These are phyloP conservation scores for Ichneumoninae sp. DNA, from an alignment of 2,888 invertebrate genomes.

Conservation along the genomic window DNA sequence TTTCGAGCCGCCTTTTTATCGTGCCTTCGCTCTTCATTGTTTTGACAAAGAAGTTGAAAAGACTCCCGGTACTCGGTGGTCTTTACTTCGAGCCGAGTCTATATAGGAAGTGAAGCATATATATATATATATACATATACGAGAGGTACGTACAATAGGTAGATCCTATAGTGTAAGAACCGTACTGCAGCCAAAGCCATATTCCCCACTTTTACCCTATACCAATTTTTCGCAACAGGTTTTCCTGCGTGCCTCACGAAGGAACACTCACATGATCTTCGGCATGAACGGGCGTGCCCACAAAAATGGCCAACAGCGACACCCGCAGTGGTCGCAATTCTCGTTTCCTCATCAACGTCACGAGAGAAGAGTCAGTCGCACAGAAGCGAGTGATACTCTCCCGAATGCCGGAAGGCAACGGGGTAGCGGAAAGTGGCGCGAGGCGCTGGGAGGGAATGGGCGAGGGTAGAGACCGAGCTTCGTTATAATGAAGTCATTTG, in stretches of 20 bases:
- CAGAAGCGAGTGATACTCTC: constrained; percentile 15
- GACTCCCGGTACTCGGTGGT: background rate
- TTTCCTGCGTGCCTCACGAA: background rate
- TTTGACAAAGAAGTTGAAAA: constrained; percentile 10
- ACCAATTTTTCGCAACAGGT: background rate
- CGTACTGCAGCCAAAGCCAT: constrained; percentile 22
- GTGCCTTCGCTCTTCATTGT: constrained; percentile 14
- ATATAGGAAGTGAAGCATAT: background rate
- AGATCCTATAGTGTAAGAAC: constrained; percentile 19
- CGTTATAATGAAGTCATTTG: constrained; percentile 81
- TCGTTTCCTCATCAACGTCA: constrained; percentile 4
- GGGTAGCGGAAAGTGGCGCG: constrained; percentile 4
- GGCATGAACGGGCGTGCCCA: background rate
- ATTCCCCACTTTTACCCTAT: no score
- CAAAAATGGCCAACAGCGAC: background rate
- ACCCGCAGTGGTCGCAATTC: background rate
- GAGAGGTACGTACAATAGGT: constrained; percentile 20
- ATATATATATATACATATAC: background rate
- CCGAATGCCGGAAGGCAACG: constrained; percentile 28
- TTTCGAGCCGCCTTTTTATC: constrained; percentile 40
- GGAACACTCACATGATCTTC: background rate
- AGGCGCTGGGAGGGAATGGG: constrained; percentile 23
- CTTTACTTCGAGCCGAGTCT: constrained; percentile 3
- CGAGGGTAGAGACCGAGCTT: constrained; percentile 65
- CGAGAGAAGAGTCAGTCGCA: constrained; percentile 13